Conservation (phyloP, 1,140 invertebrate genomes). For the Drosophila littoralis region DNA sequence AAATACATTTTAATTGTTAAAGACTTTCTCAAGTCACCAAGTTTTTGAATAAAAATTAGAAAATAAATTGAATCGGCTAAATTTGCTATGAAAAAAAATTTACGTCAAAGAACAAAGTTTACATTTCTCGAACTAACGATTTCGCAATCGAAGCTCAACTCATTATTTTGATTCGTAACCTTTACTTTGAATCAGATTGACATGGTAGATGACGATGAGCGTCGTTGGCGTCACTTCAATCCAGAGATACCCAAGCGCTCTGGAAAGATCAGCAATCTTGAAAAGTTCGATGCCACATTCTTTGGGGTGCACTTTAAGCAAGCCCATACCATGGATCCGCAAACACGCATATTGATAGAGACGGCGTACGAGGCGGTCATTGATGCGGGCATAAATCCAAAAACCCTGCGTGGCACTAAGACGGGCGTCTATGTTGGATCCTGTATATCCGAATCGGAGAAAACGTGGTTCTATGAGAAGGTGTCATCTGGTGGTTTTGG, state of each 20-base stretch:
- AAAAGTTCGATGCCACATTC: slow-evolving; percentile 86
- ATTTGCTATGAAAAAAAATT: too few species aligned
- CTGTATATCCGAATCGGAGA: slow-evolving; percentile 90
- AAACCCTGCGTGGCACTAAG: slow-evolving; percentile 87
- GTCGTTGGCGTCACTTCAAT: slow-evolving; percentile 89
- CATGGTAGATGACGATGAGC: slow-evolving; percentile 90
- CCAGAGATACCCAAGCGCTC: slow-evolving; percentile 89
- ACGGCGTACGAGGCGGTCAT: slow-evolving; percentile 84
- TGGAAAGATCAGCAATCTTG: slow-evolving; percentile 88
- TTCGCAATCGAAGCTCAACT: too few species aligned
- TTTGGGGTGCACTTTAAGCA: slow-evolving; percentile 86
- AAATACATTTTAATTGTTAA: too few species aligned
- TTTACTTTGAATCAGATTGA: slow-evolving; percentile 85
- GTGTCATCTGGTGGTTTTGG: slow-evolving; percentile 86
- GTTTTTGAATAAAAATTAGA: too few species aligned
- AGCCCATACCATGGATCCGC: slow-evolving; percentile 86
- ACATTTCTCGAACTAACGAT: too few species aligned
- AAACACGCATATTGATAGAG: slow-evolving; percentile 85
- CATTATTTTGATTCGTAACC: not conserved
- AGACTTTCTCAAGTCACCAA: too few species aligned
- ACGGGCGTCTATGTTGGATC: slow-evolving; percentile 92
- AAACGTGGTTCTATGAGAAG: slow-evolving; percentile 89
- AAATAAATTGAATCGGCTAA: too few species aligned
- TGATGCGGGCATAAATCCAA: slow-evolving; percentile 83
- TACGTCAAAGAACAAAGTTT: too few species aligned